Conservation (phyloP, 2,888 invertebrate species). For the Drosophila limbata region DNA sequence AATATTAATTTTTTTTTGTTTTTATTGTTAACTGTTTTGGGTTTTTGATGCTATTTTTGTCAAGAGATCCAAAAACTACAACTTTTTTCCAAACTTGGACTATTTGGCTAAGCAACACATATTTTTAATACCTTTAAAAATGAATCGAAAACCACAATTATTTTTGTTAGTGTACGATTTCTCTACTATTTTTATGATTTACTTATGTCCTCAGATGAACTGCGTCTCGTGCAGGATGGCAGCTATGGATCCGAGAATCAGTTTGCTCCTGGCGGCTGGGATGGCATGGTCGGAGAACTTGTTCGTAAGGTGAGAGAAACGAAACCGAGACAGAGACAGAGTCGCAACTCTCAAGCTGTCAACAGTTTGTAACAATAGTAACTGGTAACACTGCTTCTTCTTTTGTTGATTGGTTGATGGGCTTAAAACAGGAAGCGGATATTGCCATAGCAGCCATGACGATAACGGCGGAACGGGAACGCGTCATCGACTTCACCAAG, state of each 20-base stretch:
- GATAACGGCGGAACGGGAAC: slow-evolving; percentile 96
- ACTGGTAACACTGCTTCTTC: slow-evolving; percentile 3
- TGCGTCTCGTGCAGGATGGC: slow-evolving; percentile 93
- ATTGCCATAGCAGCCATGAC: slow-evolving; percentile 97
- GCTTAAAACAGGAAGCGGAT: slow-evolving; percentile 92
- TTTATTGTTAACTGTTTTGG: no score
- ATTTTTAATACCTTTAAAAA: no score
- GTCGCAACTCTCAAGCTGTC: background rate
- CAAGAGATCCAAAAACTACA: no score
- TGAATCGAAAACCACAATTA: no score
- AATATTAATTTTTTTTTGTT: no score
- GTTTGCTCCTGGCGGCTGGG: slow-evolving; percentile 92
- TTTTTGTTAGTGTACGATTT: background rate
- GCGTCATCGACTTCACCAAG: slow-evolving; percentile 98
- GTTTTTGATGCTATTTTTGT: no score
- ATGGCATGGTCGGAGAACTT: slow-evolving; percentile 95
- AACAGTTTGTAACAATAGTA: slow-evolving; percentile 25
- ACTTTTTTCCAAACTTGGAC: no score
- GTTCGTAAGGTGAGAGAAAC: slow-evolving; percentile 91
- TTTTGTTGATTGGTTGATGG: slow-evolving; percentile 27
- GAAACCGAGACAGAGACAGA: background rate
- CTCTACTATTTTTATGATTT: background rate
- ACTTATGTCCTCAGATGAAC: slow-evolving; percentile 88
- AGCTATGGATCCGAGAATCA: slow-evolving; percentile 93
- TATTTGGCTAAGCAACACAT: no score